Evolutionary conservation across 2,888 invertebrate species (phyloP).

Genomic region (Scaptomyza caliginosa): DNA sequence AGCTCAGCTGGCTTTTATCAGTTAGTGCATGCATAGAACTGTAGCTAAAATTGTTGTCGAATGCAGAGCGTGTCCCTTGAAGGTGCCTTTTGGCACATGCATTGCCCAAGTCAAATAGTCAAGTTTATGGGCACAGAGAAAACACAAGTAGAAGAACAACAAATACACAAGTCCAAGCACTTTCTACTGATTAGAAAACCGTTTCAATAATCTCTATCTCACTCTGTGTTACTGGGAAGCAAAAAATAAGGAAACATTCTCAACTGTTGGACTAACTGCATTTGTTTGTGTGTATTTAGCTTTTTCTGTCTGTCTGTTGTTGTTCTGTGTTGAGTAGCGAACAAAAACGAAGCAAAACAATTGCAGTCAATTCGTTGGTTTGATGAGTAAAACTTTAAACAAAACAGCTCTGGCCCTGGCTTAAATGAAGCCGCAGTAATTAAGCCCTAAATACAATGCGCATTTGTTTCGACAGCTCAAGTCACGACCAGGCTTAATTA

Average conservation of each 20-base stretch:
- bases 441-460: conserved; percentile 65
- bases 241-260: conserved; percentile 18
- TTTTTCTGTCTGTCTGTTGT: not conserved
- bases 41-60: not conserved
- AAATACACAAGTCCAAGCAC: conserved; percentile 44
- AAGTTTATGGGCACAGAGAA: conserved; percentile 41
- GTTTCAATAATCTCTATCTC: conserved; percentile 57
- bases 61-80: conserved; percentile 24
- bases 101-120: conserved; percentile 53
- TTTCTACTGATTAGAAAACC: conserved; percentile 72
- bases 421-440: conserved; percentile 53
- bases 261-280: not conserved
- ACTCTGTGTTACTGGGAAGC: not conserved
- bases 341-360: conserved; percentile 44
- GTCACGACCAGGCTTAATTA: conserved; percentile 59
- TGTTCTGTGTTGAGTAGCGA: not conserved
- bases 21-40: conserved; percentile 26
- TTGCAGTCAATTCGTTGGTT: conserved; percentile 49
- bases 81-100: conserved; percentile 49
- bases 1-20: conserved; percentile 34
- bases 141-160: conserved; percentile 20
- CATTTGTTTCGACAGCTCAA: conserved; percentile 59
- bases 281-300: not conserved
- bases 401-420: conserved; percentile 42
- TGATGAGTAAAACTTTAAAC: conserved; percentile 57